Conservation (phyloP, 2,888 invertebrate genomes). For the Augiades crinisus region DNA sequence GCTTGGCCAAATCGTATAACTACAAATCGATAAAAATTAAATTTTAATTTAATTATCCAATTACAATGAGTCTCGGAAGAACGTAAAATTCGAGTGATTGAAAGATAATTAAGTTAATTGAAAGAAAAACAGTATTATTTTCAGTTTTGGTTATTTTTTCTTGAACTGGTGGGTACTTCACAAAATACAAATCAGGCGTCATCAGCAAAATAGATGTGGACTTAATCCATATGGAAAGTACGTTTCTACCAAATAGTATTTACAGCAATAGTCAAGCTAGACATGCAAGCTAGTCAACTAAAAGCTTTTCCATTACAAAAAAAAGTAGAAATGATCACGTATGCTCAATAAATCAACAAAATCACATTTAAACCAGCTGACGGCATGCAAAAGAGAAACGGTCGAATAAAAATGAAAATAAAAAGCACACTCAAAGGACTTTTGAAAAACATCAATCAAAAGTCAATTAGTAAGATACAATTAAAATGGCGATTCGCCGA, state of each 20-base stretch:
- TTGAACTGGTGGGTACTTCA: no score
- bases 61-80: slow-evolving; percentile 1
- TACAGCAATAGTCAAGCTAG: no score
- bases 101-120: neutral
- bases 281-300: no score
- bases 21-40: no score
- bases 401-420: neutral
- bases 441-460: slow-evolving; percentile 42
- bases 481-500: slow-evolving; percentile 42
- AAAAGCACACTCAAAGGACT: neutral
- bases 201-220: no score
- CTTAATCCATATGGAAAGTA: no score
- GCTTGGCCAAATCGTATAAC: no score
- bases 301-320: no score
- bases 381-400: neutral
- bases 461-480: slow-evolving; percentile 46
- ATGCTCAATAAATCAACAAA: neutral
- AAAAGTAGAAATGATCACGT: neutral
- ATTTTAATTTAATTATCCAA: slow-evolving; percentile 20
- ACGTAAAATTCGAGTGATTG: neutral
- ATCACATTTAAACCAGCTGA: neutral
- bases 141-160: no score
- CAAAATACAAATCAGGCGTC: no score
- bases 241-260: no score
- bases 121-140: no score